Conservation (phyloP, 2,888 invertebrate genomes). For the Temnothorax rugatulus region DNA sequence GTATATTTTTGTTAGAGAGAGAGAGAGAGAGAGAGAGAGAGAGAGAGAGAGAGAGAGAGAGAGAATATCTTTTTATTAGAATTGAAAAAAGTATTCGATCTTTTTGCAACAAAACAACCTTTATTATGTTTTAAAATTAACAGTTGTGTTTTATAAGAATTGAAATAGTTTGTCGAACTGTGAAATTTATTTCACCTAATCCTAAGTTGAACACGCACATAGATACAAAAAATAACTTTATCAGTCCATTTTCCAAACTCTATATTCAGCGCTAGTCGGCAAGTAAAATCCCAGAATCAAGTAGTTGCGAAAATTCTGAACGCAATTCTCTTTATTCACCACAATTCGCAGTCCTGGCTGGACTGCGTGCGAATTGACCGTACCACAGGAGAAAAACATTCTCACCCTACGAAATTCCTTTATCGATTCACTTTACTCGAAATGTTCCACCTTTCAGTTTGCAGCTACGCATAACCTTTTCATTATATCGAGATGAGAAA, state of each 20-base stretch:
- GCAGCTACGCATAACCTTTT: neutral
- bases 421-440: slow-evolving; percentile 20
- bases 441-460: neutral
- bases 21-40: too few relatives aligned
- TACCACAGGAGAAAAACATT: slow-evolving; percentile 19
- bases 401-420: neutral
- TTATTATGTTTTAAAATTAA: neutral
- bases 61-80: neutral
- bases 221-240: neutral
- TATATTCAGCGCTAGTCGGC: slow-evolving; percentile 6
- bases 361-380: slow-evolving; percentile 7
- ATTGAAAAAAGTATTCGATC: neutral
- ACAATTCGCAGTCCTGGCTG: slow-evolving; percentile 3
- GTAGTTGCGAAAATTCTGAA: slow-evolving; percentile 11
- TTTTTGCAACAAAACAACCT: neutral
- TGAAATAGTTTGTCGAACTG: neutral
- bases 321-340: slow-evolving; percentile 11
- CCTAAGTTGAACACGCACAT: neutral
- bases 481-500: slow-evolving; percentile 20
- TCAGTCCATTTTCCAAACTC: slow-evolving; percentile 11
- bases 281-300: neutral
- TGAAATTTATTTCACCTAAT: neutral
- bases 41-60: too few relatives aligned
- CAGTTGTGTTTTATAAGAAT: neutral
- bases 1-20: neutral